Base-by-base conservation (phyloP, 1,140 invertebrate genomes). In the Lasioglossum albipes region DNA sequence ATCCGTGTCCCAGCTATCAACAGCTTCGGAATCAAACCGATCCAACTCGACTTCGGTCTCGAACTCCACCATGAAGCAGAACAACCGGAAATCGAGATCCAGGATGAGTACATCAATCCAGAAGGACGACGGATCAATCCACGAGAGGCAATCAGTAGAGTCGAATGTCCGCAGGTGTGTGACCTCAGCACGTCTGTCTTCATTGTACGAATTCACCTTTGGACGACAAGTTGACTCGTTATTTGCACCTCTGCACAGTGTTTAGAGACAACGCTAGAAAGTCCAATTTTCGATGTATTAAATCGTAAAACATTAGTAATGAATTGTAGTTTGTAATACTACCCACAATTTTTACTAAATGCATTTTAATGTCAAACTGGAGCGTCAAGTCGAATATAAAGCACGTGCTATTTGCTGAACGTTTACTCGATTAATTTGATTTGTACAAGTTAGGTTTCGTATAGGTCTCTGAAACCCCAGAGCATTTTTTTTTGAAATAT, bases 1-100 rank as follows among this genome's bases (percentile, higher is more conserved):
- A 59, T 59, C 57, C 18, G 20, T 59, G 45, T 79, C 78, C 61
- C 83, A 85, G 83, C 84, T 83, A 68, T 81, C 85, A 41, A 76
- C 83, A 70, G 70, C 84, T 78, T 75, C 77, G 80, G 81, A 79
- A 68, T 59, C 62, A 69, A 57, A 81, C 52, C 20, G 20, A 16
- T n/a, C 16, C 31, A 20, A 0, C 57, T 66, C 27, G 41, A 49
- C n/a, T 16, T 49, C n/a, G 52, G 62, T 62, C 5, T 57, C 45
- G 66, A 71, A 42, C 41, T n/a, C 36, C 16, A 5, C 13, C 18
- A n/a, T n/a, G 12, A 64, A 31, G 36, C 49, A 16, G 45, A 52
- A 3, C 5, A 22, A 16, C n/a, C 4, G 20, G 6, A 49, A 31
- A 67, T 12, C 20, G 66, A 22, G 45, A 12, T 7, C 69, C 13